These are phyloP conservation scores for Chydorus sphaericus DNA, from an alignment of 2,888 invertebrate species.

Conservation along the genomic window DNA sequence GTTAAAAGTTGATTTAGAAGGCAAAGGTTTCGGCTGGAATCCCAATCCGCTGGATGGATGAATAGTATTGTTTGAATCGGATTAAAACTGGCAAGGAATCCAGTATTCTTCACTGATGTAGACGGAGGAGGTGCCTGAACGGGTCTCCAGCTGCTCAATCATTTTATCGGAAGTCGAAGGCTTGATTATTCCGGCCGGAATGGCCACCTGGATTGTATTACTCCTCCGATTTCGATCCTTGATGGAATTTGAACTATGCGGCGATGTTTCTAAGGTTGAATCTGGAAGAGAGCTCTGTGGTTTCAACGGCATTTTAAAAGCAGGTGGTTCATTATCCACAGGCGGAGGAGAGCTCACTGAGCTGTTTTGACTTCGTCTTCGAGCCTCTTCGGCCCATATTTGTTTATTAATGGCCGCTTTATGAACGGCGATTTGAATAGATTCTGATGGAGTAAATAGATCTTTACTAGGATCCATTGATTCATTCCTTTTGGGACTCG, in stretches of 20 bases:
- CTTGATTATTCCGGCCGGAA: too few relatives aligned
- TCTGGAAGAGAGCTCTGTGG: background rate
- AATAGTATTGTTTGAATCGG: too few relatives aligned
- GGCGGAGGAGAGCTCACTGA: background rate
- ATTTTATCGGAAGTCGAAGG: too few relatives aligned
- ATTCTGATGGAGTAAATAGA: constrained; percentile 29
- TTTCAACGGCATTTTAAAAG: background rate
- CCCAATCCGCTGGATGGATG: too few relatives aligned
- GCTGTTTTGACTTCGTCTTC: constrained; percentile 14
- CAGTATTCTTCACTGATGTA: too few relatives aligned
- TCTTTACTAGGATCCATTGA: constrained; percentile 27
- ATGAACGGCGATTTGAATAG: constrained; percentile 29
- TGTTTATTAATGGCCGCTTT: constrained; percentile 32
- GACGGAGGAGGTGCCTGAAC: background rate
- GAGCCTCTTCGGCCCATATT: constrained; percentile 27
- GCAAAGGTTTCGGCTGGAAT: too few relatives aligned
- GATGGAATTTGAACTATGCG: too few relatives aligned
- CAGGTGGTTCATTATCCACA: background rate
- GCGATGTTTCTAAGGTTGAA: too few relatives aligned
- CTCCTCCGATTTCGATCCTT: too few relatives aligned
- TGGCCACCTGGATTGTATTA: background rate
- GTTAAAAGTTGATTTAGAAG: too few relatives aligned
- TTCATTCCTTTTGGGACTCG: background rate
- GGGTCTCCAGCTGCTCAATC: background rate
- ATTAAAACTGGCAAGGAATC: too few relatives aligned